Evolutionary conservation across 30 jellyfish, hydroid and myxozoan species (phyloP).

Genomic region (Aurelia coerulea): DNA sequence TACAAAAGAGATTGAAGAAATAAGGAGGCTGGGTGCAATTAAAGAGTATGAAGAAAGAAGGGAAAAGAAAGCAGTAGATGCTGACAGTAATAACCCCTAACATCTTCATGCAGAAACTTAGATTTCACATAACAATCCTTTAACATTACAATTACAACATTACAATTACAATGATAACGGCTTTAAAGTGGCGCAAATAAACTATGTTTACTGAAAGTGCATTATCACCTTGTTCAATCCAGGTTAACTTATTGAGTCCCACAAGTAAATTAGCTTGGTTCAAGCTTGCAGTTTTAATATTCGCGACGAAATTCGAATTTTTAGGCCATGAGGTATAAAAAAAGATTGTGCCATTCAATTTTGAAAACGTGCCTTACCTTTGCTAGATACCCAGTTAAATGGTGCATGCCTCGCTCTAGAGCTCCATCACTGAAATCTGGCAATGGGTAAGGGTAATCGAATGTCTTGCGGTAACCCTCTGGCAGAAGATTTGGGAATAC

Average conservation of each 20-base stretch:
- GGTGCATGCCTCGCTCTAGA: conserved; percentile 75
- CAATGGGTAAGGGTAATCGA: conserved; percentile 79
- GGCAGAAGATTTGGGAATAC: conserved; percentile 90
- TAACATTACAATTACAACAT: too few relatives aligned
- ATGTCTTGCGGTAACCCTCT: conserved; percentile 76
- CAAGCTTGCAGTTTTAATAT: too few relatives aligned
- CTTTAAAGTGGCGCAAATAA: not conserved
- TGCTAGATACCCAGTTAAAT: conserved; percentile 76
- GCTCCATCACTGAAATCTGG: conserved; percentile 86
- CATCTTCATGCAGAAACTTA: too few relatives aligned
- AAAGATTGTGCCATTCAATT: too few relatives aligned
- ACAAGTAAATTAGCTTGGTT: too few relatives aligned
- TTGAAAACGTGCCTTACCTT: conserved; percentile 26
- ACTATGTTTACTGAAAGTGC: not conserved
- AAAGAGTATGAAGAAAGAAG: not conserved
- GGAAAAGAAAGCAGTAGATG: not conserved
- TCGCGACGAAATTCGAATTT: too few relatives aligned
- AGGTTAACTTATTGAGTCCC: too few relatives aligned
- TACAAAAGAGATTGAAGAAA: not conserved
- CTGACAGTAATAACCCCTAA: not conserved
- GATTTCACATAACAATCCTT: too few relatives aligned
- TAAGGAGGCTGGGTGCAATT: not conserved
- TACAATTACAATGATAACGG: not conserved
- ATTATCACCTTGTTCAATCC: too few relatives aligned
- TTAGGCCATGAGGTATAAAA: too few relatives aligned